Base-by-base conservation (phyloP, 2,113 vertebrate genomes). In the Pangasianodon gigas region DNA sequence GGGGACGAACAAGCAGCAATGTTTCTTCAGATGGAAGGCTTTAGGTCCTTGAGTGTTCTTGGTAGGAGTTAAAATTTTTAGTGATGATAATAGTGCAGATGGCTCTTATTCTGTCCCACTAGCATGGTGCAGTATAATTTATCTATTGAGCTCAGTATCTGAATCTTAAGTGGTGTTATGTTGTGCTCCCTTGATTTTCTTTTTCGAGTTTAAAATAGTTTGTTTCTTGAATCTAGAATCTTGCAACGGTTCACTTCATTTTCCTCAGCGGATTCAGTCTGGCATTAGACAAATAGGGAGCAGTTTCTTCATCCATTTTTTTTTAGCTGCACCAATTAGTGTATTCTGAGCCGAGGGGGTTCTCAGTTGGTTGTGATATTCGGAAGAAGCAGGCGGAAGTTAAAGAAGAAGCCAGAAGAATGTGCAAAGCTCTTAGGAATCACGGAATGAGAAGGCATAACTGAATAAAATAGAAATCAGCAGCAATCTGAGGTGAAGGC, bases 1-100 rank as follows among this genome's bases (percentile, higher is more conserved):
- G 29, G 46, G 21, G 37, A 7, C 51, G 77, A 87, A 82, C 87
- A 88, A 51, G 79, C 71, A 37, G 52, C n/a, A 60, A 9, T n/a
- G 74, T 87, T 80, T 46, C 37, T 58, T 84, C 65, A 56, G 24
- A 84, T 37, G 26, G 29, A 69, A 71, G 79, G 62, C 48, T 56
- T 88, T 83, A 44, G 29, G 80, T 84, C 13, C 52, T 58, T 46
- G 5, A 69, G 29, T n/a, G n/a, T 84, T 80, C 46, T 54, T 54
- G 4, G 46, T 54, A 77, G 60, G 29, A 80, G 52, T 44, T 80
- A 75, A 32, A 29, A 5, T 24, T 81, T 58, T 48, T 46, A 51
- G 88, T 19, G 69, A 65, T 67, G 46, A 89, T 86, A 89, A 79
- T 80, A 85, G n/a, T 44, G 89, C 89, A 89, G 89, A 85, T 89